phyloP scores from a whole-genome alignment of 2,888 invertebrate species.

The Blastobasis adustella region DNA sequence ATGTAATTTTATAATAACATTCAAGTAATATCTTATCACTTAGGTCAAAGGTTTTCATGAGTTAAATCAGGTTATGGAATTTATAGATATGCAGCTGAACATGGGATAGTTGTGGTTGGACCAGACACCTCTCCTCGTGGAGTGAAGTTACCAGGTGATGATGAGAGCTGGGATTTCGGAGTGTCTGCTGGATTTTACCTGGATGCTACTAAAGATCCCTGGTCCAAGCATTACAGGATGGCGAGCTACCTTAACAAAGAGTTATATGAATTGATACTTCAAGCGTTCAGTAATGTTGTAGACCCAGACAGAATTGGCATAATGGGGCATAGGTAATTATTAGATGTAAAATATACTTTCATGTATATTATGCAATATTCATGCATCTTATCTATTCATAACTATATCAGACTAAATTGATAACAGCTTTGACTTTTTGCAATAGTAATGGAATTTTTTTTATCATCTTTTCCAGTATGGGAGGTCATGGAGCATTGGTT shows the following conservation, averaged over 20 bases:
- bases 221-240: conserved; percentile 96
- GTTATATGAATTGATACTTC: conserved; percentile 82
- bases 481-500: conserved; percentile 96
- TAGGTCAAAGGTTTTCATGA: neutral
- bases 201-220: conserved; percentile 92
- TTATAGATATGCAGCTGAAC: conserved; percentile 84
- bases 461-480: conserved; percentile 84
- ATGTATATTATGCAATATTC: too few species aligned
- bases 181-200: conserved; percentile 97
- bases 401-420: too few species aligned
- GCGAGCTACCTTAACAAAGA: conserved; percentile 94
- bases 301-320: conserved; percentile 79
- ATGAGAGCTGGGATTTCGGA: conserved; percentile 96
- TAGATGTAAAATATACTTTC: too few species aligned
- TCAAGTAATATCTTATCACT: neutral
- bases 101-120: conserved; percentile 90
- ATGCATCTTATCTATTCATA: too few species aligned
- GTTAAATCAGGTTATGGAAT: neutral
- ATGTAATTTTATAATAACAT: too few species aligned
- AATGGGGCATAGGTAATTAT: conserved; percentile 83
- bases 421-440: neutral
- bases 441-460: neutral
- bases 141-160: conserved; percentile 91
- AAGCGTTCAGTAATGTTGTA: conserved; percentile 78
- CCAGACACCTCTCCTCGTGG: conserved; percentile 98